Evolutionary conservation across 2,113 vertebrate species (phyloP), one percentile per base, ranked within the genome.

Genomic region (Rhinolophus ferrumequinum): DNA sequence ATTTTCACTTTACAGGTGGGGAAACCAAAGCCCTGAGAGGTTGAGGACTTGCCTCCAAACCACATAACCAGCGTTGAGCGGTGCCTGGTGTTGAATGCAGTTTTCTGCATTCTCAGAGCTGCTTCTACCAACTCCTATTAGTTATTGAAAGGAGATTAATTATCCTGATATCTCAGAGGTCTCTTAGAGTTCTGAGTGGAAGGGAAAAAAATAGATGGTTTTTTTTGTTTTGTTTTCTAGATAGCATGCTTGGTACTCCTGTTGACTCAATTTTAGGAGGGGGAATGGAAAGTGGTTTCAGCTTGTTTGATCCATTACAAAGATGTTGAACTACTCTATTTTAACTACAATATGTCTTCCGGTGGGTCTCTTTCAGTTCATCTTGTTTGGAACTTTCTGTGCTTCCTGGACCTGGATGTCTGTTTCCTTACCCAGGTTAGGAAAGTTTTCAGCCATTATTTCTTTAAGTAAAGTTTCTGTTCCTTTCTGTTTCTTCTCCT

Each of bases 91-190:
- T 41, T 22, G 26, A 22, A 19, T 22, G 33, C 2, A 1, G 14
- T n/a, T 38, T 86, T 26, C 14, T 41, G 73, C 33, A 11, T 38
- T 44, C 22, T 47, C 56, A 19, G 72, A 79, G 41, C 10, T 81
- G 67, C 35, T 86, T 73, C 79, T 38, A 47, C 69, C 30, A 44
- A 80, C 47, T 77, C 26, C 54, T 69, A n/a, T 41, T 44, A 30
- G 91, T 77, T 90, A 90, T 52, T 73, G 89, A 93, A 62, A 96
- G 66, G 89, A 95, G 67, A 84, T 91, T 62, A 89, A 82, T 95
- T 88, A 87, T 30, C 54, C 62, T 44, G 60, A 83, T 84, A 81
- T 94, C 81, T 77, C 26, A 70, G 54, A 28, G 47, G 8, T 50
- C 52, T 90, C n/a, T 41, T 60, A 73, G 73, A 77, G 33, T 52